These are phyloP conservation scores for Brachionus sp. DNA, from an alignment of 1,140 invertebrate genomes.

Conservation along the genomic window DNA sequence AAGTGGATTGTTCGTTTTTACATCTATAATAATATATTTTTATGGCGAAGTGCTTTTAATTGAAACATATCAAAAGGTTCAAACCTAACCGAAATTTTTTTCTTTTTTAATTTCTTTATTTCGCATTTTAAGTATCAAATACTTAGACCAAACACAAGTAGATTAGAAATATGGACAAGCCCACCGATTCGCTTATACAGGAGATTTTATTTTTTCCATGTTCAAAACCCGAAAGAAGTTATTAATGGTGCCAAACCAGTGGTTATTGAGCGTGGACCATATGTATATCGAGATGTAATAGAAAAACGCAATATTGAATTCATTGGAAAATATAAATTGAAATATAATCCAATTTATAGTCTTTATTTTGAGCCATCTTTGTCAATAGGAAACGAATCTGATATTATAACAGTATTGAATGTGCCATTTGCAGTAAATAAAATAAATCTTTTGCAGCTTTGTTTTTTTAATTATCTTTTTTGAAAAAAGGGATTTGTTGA, in stretches of 20 bases:
- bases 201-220: conserved; percentile 11
- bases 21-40: not conserved
- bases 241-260: not conserved
- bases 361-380: not conserved
- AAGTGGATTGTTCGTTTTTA: not conserved
- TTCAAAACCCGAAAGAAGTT: not conserved
- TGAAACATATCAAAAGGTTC: not conserved
- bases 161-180: not conserved
- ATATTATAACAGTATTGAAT: conserved; percentile 15
- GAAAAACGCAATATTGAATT: conserved; percentile 31
- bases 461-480: not conserved
- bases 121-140: not conserved
- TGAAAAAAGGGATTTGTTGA: conserved; percentile 4
- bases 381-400: not conserved
- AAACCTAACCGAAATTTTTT: not conserved
- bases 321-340: not conserved
- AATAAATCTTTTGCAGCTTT: not conserved
- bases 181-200: not conserved
- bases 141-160: not conserved
- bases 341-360: not conserved
- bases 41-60: not conserved
- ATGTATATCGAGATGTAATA: not conserved
- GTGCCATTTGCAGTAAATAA: not conserved
- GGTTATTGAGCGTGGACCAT: conserved; percentile 5
- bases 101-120: not conserved